Evolutionary conservation across 2,888 invertebrate species (phyloP), one percentile per base, ranked within the genome.

Genomic region (Stenodera caucasica): DNA sequence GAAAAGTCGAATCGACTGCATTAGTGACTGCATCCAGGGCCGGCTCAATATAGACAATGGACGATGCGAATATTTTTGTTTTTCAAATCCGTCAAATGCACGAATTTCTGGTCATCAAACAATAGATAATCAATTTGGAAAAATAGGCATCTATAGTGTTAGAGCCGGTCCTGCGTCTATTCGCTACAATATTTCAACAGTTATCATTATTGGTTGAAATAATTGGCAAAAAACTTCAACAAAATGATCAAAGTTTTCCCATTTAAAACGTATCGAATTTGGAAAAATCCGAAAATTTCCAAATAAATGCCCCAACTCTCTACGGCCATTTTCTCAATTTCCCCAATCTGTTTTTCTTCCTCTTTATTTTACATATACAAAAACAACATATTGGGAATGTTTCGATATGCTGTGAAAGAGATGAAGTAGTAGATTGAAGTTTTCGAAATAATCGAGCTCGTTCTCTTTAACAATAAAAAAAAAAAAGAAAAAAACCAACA

Each of bases 401-500:
- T 21, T 45, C 45, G 18, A 45, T 35, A 14, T 21, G 45, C 12
- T 45, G 45, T 45, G 21, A 45, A 21, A 45, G 45, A 45, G 37
- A 40, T 40, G 15, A 40, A 40, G 37, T 40, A 50, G 49, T 37
- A 55, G 58, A 55, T 57, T 52, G 55, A 58, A 55, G n/a, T n/a
- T 57, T 53, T 50, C 7, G 56, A 59, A 59, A 63, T 63, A 63
- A 63, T 63, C 67, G 63, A 69, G 66, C 67, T 68, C 69, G 72
- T 74, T 75, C 72, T n/a, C n/a, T n/a, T n/a, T n/a, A n/a, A n/a
- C n/a, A n/a, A n/a, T n/a, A n/a, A n/a, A n/a, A n/a, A n/a, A n/a
- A n/a, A n/a, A n/a, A n/a, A n/a, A n/a, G n/a, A n/a, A 73, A 72
- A 45, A 72, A 72, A 72, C 72, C 72, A 74, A 74, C 71, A 18